Evolutionary conservation across 2,113 vertebrate species (phyloP).

Genomic region (Hemibagrus wyckioides): DNA sequence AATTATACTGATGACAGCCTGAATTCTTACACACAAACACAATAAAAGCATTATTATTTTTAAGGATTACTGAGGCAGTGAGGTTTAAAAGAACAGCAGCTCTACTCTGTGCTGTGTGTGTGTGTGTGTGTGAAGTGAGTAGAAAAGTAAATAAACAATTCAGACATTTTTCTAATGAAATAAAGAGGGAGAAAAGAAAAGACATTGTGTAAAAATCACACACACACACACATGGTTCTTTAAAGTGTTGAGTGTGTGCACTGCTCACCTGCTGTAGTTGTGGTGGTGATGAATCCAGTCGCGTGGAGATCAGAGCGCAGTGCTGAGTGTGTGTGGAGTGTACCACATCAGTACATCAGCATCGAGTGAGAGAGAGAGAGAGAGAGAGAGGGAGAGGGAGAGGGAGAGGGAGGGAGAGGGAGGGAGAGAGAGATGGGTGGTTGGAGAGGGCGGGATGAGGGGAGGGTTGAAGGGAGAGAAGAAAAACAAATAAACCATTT

Average conservation of each 20-base stretch:
- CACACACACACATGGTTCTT: neutral
- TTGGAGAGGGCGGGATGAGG: neutral
- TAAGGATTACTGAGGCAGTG: neutral
- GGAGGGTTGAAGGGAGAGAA: neutral
- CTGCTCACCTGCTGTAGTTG: constrained; percentile 20
- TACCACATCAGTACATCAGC: constrained; percentile 19
- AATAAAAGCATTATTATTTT: neutral
- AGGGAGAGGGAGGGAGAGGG: neutral
- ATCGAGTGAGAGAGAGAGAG: constrained; percentile 1
- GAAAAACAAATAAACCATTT: neutral
- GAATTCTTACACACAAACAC: neutral
- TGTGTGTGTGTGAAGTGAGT: neutral
- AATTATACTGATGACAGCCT: neutral
- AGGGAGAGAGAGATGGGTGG: neutral
- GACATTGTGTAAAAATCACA: neutral
- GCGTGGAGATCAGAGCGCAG: neutral
- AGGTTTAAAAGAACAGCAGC: neutral
- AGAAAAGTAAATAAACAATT: neutral
- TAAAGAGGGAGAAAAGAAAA: neutral
- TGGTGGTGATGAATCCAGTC: neutral
- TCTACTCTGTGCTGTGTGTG: neutral
- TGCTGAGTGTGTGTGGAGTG: constrained; percentile 23
- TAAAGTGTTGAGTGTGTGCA: neutral
- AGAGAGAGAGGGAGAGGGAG: neutral
- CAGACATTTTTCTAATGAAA: neutral